Percentiles rank a stretch among this genome's conserved stretches.
Evolutionary conservation across 2,888 invertebrate species (phyloP).

Genomic region (Neoitamus cyanurus): DNA sequence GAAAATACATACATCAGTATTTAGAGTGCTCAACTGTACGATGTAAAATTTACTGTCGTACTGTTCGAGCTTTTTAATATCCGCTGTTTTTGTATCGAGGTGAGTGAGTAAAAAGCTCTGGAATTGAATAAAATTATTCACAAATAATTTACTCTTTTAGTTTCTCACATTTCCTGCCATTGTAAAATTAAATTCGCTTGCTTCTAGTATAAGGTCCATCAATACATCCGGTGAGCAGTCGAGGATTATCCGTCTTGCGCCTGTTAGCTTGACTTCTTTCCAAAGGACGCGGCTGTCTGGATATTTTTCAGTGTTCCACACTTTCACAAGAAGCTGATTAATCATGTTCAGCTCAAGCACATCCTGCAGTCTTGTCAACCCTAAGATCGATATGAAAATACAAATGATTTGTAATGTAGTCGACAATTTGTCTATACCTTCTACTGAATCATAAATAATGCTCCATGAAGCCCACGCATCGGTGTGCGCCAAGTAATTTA

Average conservation of each 20-base stretch:
- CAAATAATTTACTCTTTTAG: background rate
- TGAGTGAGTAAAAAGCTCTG: slow-evolving; percentile 70
- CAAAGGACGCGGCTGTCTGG: slow-evolving; percentile 71
- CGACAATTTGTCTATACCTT: slow-evolving; percentile 69
- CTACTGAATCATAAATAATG: slow-evolving; percentile 85
- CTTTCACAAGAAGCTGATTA: slow-evolving; percentile 73
- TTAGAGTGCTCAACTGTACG: slow-evolving; percentile 55
- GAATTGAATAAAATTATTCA: slow-evolving; percentile 49
- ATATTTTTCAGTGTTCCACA: slow-evolving; percentile 71
- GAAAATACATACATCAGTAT: slow-evolving; percentile 58
- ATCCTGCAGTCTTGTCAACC: slow-evolving; percentile 81
- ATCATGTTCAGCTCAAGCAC: slow-evolving; percentile 78
- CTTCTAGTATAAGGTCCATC: slow-evolving; percentile 70
- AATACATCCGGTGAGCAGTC: slow-evolving; percentile 79
- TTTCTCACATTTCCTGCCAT: slow-evolving; percentile 60
- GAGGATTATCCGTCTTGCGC: slow-evolving; percentile 78
- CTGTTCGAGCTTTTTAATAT: slow-evolving; percentile 66
- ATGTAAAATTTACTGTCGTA: slow-evolving; percentile 55
- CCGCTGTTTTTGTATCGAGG: slow-evolving; percentile 66
- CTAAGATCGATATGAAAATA: slow-evolving; percentile 63
- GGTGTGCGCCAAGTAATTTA: slow-evolving; percentile 70
- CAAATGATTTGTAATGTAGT: background rate
- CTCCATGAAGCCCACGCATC: slow-evolving; percentile 81
- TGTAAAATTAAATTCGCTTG: slow-evolving; percentile 60
- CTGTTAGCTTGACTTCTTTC: slow-evolving; percentile 76